Conservation (phyloP, 2,797 vertebrate species). For the Psittacula echo region DNA sequence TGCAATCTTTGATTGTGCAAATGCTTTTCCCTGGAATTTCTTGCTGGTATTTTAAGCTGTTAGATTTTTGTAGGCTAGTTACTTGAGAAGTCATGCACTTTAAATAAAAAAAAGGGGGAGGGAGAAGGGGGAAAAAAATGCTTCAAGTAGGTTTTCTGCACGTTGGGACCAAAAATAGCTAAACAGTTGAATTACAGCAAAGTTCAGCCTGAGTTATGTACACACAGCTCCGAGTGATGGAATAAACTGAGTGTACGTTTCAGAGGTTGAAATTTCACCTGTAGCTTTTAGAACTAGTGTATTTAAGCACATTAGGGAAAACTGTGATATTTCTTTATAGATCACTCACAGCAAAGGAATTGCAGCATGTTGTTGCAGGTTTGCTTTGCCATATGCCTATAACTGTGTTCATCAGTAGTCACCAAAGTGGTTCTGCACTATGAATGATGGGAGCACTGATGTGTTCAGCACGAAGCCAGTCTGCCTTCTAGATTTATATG, state of each 20-base stretch:
- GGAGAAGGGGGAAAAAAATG: not conserved
- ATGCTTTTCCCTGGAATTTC: conserved; percentile 40
- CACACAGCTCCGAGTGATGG: not conserved
- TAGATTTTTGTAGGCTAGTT: conserved; percentile 12
- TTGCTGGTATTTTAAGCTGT: conserved; percentile 4
- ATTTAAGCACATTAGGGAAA: not conserved
- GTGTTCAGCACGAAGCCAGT: not conserved
- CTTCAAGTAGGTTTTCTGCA: not conserved
- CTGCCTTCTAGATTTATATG: not conserved
- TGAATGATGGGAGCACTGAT: not conserved
- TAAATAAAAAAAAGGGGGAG: not conserved
- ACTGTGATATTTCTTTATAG: not conserved
- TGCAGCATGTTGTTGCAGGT: not conserved
- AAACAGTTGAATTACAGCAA: not conserved
- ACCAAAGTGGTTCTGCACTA: not conserved
- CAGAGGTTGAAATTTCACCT: not conserved
- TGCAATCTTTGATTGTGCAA: conserved; percentile 35
- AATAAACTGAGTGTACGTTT: not conserved
- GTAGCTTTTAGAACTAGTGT: not conserved
- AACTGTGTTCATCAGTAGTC: not conserved
- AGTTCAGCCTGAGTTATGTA: not conserved
- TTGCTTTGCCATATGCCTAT: not conserved
- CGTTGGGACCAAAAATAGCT: not conserved
- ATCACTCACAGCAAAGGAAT: not conserved
- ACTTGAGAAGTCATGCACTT: conserved; percentile 48